Percentiles rank a stretch among this genome's conserved stretches.
These are phyloP conservation scores for Novumbra hubbsi DNA, from an alignment of 2,797 vertebrate species.

Conservation along the genomic window DNA sequence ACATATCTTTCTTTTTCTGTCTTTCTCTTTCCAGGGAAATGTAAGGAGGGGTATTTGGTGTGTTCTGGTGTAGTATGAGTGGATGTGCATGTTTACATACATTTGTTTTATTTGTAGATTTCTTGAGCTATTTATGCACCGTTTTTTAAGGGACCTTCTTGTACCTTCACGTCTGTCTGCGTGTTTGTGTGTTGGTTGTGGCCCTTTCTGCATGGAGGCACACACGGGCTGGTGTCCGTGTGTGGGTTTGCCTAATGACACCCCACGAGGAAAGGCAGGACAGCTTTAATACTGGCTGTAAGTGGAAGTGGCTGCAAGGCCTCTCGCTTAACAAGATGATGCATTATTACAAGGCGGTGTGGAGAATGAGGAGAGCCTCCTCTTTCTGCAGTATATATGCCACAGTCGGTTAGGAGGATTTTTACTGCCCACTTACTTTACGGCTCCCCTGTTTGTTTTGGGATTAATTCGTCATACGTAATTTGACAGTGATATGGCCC, in stretches of 20 bases:
- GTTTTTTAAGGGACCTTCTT: not conserved
- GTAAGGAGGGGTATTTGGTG: no score
- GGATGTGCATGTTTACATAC: not conserved
- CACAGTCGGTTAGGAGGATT: slow-evolving; percentile 28
- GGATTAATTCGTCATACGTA: slow-evolving; percentile 40
- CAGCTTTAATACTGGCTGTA: slow-evolving; percentile 46
- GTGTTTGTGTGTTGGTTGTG: not conserved
- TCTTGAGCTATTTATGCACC: slow-evolving; percentile 10
- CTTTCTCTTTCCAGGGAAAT: not conserved
- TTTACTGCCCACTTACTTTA: slow-evolving; percentile 21
- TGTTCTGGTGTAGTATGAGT: no score
- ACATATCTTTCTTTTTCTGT: not conserved
- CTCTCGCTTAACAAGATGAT: slow-evolving; percentile 47
- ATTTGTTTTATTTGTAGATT: slow-evolving; percentile 8
- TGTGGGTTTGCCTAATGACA: slow-evolving; percentile 37
- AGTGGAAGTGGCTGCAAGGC: slow-evolving; percentile 43
- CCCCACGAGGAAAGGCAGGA: slow-evolving; percentile 44
- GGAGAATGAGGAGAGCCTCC: slow-evolving; percentile 22
- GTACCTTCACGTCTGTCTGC: slow-evolving; percentile 3
- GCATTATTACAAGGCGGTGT: slow-evolving; percentile 37
- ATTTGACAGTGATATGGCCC: slow-evolving; percentile 36
- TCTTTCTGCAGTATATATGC: slow-evolving; percentile 32
- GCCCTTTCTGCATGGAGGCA: no score
- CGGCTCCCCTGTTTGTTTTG: slow-evolving; percentile 23
- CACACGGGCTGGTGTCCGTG: not conserved